These are phyloP conservation scores for Physocephala rufipes DNA, from an alignment of 2,888 invertebrate species.

Conservation along the genomic window DNA sequence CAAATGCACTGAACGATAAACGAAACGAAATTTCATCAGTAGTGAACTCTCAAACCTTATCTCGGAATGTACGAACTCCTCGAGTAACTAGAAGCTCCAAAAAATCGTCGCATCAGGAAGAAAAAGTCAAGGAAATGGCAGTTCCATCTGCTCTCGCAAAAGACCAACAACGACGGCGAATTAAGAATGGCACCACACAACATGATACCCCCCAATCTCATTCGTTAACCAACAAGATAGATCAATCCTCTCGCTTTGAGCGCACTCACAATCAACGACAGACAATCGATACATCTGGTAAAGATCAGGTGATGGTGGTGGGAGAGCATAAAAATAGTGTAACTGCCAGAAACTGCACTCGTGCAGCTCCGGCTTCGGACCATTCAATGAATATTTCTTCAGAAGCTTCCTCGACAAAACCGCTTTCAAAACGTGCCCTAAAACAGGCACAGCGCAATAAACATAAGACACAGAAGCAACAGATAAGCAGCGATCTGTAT, in stretches of 20 bases:
- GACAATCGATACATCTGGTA: neutral
- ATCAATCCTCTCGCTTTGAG: conserved; percentile 28
- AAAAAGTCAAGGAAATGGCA: neutral
- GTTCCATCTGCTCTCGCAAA: neutral
- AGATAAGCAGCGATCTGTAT: conserved; percentile 49
- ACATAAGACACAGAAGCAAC: conserved; percentile 47
- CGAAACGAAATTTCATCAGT: neutral
- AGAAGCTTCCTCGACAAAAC: conserved; percentile 27
- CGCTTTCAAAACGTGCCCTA: conserved; percentile 43
- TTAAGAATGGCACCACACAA: conserved; percentile 28
- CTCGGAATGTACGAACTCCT: neutral
- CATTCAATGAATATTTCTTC: conserved; percentile 14
- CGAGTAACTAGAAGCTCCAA: neutral
- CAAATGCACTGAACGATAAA: conserved; percentile 15
- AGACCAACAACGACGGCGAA: conserved; percentile 35
- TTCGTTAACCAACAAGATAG: conserved; percentile 26
- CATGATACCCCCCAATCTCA: conserved; percentile 3
- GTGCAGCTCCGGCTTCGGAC: neutral
- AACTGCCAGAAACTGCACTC: too few relatives aligned
- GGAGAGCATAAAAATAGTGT: too few relatives aligned
- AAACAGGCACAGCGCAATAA: conserved; percentile 48
- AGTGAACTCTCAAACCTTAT: neutral
- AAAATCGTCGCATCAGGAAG: neutral
- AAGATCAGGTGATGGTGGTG: neutral
- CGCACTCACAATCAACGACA: conserved; percentile 20